Base-by-base conservation (phyloP, 2,113 vertebrate species). In the Silurus asotus region DNA sequence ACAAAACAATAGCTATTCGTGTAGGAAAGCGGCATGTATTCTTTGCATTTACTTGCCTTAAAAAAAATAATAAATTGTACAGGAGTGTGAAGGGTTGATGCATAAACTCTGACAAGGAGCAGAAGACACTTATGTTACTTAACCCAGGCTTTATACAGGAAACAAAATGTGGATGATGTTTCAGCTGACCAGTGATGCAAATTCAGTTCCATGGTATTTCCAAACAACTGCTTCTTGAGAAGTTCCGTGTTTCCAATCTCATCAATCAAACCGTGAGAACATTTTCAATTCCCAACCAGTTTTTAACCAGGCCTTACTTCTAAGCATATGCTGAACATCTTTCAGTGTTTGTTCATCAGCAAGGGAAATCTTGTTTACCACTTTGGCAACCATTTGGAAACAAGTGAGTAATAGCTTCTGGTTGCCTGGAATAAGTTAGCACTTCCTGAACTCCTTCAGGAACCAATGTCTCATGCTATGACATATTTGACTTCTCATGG, bases 61-160 rank as follows among this genome's bases (percentile, higher is more conserved):
- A 37, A 37, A 37, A n/a, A 28, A 25, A 37, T 25, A n/a, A 23
- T 62, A 62, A 7, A n/a, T 2, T 51, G 64, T 45, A 28, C 20
- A 53, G 14, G 53, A 19, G 65, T 58, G 53, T 76, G 58, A 58
- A 84, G 72, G 74, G 75, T 59, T 49, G 45, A 10, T 23, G 67
- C 64, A 79, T 64, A 77, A 65, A 72, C 28, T 87, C 80, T 67
- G 80, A 76, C 64, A 69, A 51, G 80, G 19, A 28, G 51, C 62
- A 6, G 55, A 72, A 58, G 61, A 69, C 53, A 59, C 59, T 76
- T 59, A 10, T 84, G 53, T 75, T 51, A 81, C 8, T 62, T 77
- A 48, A 64, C 56, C 45, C 14, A 53, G 64, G 49, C 69, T 17
- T 81, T 37, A 20, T 75, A 45, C 14, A 37, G 23, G 23, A n/a